Percentiles rank a stretch among this genome's conserved stretches.
These are phyloP conservation scores for Pteronura brasiliensis DNA, from an alignment of 2,113 vertebrate species.

Conservation along the genomic window DNA sequence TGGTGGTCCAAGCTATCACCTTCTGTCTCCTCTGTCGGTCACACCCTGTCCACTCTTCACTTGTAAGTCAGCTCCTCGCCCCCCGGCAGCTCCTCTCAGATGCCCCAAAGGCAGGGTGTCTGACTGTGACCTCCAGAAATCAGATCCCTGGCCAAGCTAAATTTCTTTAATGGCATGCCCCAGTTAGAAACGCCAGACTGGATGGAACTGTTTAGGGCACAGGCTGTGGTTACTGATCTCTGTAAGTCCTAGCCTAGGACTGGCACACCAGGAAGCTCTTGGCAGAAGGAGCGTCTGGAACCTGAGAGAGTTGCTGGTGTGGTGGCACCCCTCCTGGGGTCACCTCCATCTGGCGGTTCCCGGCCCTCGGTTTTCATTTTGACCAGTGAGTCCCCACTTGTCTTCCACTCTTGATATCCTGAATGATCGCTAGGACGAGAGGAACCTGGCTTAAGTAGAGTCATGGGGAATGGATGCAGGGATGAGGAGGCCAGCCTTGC, in stretches of 20 bases:
- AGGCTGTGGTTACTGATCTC: neutral
- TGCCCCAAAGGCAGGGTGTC: neutral
- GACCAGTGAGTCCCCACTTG: neutral
- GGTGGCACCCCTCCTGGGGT: neutral
- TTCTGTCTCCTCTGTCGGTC: fast-evolving
- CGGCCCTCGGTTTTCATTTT: neutral
- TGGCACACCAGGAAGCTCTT: neutral
- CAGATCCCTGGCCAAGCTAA: neutral
- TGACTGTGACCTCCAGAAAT: neutral
- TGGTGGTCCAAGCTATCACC: no score
- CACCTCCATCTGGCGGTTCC: neutral
- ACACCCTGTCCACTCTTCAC: neutral
- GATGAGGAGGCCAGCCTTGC: neutral
- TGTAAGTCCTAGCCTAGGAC: neutral
- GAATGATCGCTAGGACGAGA: neutral
- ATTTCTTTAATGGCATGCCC: neutral
- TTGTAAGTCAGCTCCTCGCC: neutral
- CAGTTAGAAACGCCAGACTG: neutral
- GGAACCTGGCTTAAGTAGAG: neutral
- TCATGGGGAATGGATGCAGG: neutral
- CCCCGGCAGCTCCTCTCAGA: neutral
- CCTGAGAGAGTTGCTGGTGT: neutral
- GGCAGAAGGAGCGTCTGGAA: neutral
- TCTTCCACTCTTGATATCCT: neutral
- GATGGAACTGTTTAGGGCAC: neutral